A percentile compares a stretch with the other conserved stretches of the same genome.
These are phyloP conservation scores for Pituophis catenifer DNA, from an alignment of 2,113 vertebrate species.

Conservation along the genomic window DNA sequence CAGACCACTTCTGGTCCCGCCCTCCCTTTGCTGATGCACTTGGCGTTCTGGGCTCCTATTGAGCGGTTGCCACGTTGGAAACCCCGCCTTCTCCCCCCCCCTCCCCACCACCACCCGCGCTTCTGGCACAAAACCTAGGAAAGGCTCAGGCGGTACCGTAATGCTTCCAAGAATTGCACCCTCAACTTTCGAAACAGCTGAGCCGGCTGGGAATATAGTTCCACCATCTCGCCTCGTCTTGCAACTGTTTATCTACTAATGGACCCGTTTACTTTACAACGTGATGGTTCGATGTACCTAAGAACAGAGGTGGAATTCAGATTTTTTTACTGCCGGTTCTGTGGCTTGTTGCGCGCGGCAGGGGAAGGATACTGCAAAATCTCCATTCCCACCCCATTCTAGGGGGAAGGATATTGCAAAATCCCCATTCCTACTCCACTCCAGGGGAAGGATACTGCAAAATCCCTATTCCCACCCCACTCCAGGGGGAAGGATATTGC, in stretches of 20 bases:
- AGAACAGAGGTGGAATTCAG: too few species aligned
- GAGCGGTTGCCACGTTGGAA: background rate
- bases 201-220: background rate
- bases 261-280: background rate
- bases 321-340: too few species aligned
- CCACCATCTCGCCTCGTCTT: too few species aligned
- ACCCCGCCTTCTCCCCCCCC: background rate
- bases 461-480: too few species aligned
- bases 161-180: conserved; percentile 8
- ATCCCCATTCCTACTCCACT: too few species aligned
- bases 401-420: too few species aligned
- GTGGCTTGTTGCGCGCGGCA: too few species aligned
- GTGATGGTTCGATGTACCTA: background rate
- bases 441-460: too few species aligned
- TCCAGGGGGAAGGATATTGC: too few species aligned
- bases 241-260: background rate
- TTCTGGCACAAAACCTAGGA: background rate
- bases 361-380: too few species aligned
- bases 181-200: background rate
- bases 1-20: conserved; percentile 30
- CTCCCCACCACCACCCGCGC: background rate
- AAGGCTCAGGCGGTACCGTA: background rate
- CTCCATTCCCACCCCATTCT: too few species aligned
- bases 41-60: conserved; percentile 11
- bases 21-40: background rate